These are phyloP conservation scores for Dioctria rufipes DNA, from an alignment of 2,888 invertebrate genomes.

Conservation along the genomic window DNA sequence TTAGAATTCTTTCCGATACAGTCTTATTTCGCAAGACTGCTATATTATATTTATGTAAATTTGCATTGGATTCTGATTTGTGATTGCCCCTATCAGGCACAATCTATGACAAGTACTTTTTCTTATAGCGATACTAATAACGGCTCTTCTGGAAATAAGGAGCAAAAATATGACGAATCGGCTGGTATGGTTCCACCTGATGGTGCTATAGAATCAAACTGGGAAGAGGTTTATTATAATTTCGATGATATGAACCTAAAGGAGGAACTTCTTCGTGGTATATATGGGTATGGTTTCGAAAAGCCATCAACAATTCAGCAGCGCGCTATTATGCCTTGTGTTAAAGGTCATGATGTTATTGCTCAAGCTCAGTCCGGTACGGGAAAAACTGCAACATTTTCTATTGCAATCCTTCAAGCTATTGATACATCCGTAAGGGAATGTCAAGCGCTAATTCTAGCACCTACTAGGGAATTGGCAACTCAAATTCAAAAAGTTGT, in stretches of 20 bases:
- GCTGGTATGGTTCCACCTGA: slow-evolving; percentile 87
- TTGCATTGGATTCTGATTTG: no score
- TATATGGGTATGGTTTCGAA: slow-evolving; percentile 99
- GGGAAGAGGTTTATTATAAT: slow-evolving; percentile 94
- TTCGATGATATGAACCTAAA: slow-evolving; percentile 99
- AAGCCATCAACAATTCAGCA: slow-evolving; percentile 99
- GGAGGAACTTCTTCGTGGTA: slow-evolving; percentile 96
- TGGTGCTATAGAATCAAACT: slow-evolving; percentile 93
- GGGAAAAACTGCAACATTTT: slow-evolving; percentile 99
- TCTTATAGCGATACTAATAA: slow-evolving; percentile 66
- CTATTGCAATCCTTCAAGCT: slow-evolving; percentile 98
- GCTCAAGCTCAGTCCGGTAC: slow-evolving; percentile 96
- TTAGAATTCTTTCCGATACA: no score
- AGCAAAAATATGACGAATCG: slow-evolving; percentile 67
- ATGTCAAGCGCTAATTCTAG: slow-evolving; percentile 97
- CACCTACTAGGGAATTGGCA: slow-evolving; percentile 90
- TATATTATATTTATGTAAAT: no score
- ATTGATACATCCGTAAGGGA: slow-evolving; percentile 91
- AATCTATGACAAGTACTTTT: slow-evolving; percentile 75
- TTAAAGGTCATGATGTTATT: slow-evolving; percentile 96
- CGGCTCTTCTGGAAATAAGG: slow-evolving; percentile 23
- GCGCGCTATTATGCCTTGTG: slow-evolving; percentile 98
- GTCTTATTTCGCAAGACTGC: no score
- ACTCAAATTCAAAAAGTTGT: slow-evolving; percentile 92
- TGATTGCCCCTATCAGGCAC: no score